These are phyloP conservation scores for Auanema freiburgensis DNA, from an alignment of 2,888 invertebrate genomes.

Conservation along the genomic window DNA sequence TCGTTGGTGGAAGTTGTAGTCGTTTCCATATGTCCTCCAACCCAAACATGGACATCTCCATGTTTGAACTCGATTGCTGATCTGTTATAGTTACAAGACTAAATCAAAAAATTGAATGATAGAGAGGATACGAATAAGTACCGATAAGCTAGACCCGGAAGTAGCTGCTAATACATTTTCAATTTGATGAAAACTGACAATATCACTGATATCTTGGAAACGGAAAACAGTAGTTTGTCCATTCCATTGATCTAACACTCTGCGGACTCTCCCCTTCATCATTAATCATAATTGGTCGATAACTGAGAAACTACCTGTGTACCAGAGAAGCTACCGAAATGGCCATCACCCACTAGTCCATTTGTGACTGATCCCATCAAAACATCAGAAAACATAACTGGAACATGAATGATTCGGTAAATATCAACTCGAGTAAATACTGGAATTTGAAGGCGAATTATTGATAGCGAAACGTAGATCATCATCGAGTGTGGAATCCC, in stretches of 20 bases:
- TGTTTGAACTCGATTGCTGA: constrained; percentile 9
- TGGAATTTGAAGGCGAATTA: background rate
- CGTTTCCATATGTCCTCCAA: constrained; percentile 17
- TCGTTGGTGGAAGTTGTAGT: constrained; percentile 15
- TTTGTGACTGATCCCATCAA: constrained; percentile 13
- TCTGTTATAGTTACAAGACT: no score
- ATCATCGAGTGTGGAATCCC: constrained; percentile 15
- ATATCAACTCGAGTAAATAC: background rate
- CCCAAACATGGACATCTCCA: constrained; percentile 18
- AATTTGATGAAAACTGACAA: constrained; percentile 2
- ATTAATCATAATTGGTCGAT: background rate
- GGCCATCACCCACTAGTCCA: constrained; percentile 14
- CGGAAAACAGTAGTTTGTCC: constrained; percentile 8
- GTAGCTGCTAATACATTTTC: constrained; percentile 12
- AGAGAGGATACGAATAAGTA: no score
- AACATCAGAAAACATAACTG: constrained; percentile 13
- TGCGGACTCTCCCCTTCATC: constrained; percentile 10
- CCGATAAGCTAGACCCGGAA: background rate
- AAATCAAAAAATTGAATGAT: no score
- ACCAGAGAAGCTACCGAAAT: constrained; percentile 15
- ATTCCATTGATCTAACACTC: constrained; percentile 9
- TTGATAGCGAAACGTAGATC: background rate
- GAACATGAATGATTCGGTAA: background rate
- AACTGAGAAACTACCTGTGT: background rate
- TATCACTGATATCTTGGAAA: constrained; percentile 3